These are phyloP conservation scores for Holothuria scabra DNA, from an alignment of 53 echinoderm and acorn worm genomes.

Conservation along the genomic window DNA sequence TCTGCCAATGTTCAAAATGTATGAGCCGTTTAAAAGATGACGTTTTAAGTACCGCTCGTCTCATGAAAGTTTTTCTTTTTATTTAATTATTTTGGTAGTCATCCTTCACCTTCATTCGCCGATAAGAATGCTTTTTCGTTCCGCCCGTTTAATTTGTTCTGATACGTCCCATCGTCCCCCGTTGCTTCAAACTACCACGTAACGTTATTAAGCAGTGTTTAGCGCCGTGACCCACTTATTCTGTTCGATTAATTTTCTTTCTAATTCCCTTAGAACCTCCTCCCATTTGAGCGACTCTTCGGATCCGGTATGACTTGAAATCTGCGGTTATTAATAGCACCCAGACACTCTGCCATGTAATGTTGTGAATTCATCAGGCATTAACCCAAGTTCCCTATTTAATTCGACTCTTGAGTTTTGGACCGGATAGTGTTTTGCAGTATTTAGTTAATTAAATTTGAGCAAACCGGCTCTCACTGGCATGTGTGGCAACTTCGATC, in stretches of 20 bases:
- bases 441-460: constrained; percentile 37
- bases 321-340: constrained; percentile 1
- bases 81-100: too few relatives aligned
- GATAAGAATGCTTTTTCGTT: too few relatives aligned
- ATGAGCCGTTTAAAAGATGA: too few relatives aligned
- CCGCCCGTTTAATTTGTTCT: too few relatives aligned
- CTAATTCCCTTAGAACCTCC: constrained; percentile 23
- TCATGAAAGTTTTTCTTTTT: too few relatives aligned
- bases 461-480: background rate
- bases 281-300: constrained; percentile 21
- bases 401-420: background rate
- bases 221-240: constrained; percentile 36
- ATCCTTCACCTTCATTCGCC: too few relatives aligned
- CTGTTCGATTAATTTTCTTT: constrained; percentile 37
- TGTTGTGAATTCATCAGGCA: constrained; percentile 12
- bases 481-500: constrained; percentile 30
- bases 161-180: background rate
- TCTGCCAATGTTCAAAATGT: too few relatives aligned
- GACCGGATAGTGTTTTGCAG: constrained; percentile 9
- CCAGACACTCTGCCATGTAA: background rate
- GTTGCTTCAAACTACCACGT: constrained; percentile 5
- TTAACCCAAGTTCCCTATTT: constrained; percentile 28
- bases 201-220: constrained; percentile 12
- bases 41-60: too few relatives aligned
- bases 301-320: constrained; percentile 27